Base-by-base conservation (phyloP, 2,113 vertebrate species). In the Dicrurus megarhynchus region DNA sequence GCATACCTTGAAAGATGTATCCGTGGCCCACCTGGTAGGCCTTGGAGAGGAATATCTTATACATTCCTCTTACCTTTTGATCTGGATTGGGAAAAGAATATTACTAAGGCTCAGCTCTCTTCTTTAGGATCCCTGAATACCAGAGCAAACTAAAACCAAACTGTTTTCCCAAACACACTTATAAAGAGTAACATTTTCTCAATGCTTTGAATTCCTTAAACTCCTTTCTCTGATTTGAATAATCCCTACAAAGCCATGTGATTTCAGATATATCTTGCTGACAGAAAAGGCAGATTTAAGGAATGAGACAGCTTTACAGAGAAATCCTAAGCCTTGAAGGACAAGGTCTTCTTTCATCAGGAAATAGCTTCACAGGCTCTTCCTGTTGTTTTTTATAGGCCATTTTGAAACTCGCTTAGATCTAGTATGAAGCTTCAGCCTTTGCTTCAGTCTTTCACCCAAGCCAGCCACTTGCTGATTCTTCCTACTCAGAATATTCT, bases 201-300 rank as follows among this genome's bases (percentile, higher is more conserved):
- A 94, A 3, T 84, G 75, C 22, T 84, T 71, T n/a, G 41, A 84
- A 93, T 96, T 94, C 90, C 83, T 88, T 86, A 90, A 89, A 50
- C 27, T 76, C 30, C 18, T 77, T 24, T 60, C 39, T 93, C 79
- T 85, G 64, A 61, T 96, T 91, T 77, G 44, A 87, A 93, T 93
- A 91, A 95, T 85, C 75, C 47, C 24, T 74, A 44, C 33, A 74
- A 90, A 90, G 39, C 67, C 85, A 16, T 35, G 33, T 55, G 75
- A 73, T 88, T 94, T 90, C 87, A 94, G 55, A 41, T 70, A 26
- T 63, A 52, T 85, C 52, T 83, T 83, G 24, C 55, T 86, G 59
- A 57, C 44, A 90, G 74, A 30, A 77, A 93, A 73, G 44, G 39
- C 50, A 85, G 55, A 74, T 74, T 90, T 84, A 81, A 30, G 35